These are phyloP conservation scores for Molanna angustata DNA, from an alignment of 2,888 invertebrate genomes.

Conservation along the genomic window DNA sequence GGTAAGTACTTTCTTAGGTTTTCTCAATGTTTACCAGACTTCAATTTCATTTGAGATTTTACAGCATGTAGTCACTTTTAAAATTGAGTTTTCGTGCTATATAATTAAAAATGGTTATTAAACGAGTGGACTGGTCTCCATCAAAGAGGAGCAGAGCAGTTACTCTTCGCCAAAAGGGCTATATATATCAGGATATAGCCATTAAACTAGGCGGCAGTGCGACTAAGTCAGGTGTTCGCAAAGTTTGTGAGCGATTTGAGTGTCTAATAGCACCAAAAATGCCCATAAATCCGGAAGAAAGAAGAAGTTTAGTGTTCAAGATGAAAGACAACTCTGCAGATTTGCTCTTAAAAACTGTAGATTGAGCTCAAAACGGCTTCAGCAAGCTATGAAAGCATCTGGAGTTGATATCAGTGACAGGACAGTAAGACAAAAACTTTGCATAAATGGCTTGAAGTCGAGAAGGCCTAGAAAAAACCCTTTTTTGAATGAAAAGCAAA, in stretches of 20 bases:
- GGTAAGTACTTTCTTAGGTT: too few species aligned
- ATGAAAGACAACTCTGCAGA: neutral
- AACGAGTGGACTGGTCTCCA: too few species aligned
- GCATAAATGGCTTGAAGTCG: neutral
- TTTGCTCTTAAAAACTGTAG: neutral
- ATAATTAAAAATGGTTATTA: too few species aligned
- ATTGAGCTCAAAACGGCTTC: neutral
- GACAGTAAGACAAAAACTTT: neutral
- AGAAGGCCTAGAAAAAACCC: constrained; percentile 2
- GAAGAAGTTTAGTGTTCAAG: neutral
- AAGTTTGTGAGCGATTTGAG: constrained; percentile 1
- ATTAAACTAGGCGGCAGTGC: too few species aligned
- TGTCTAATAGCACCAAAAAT: neutral
- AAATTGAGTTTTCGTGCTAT: too few species aligned
- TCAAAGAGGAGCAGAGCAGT: too few species aligned
- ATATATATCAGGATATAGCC: too few species aligned
- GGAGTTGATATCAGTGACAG: neutral
- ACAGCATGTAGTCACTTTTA: too few species aligned
- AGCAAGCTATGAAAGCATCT: constrained; percentile 2
- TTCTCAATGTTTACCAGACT: too few species aligned
- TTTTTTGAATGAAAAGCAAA: neutral
- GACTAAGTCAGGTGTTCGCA: constrained; percentile 1
- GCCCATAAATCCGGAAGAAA: constrained; percentile 1
- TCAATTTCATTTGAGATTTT: too few species aligned
- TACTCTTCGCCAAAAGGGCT: too few species aligned